These are phyloP conservation scores for Lepidostoma basale DNA, from an alignment of 1,140 invertebrate genomes.

Conservation along the genomic window DNA sequence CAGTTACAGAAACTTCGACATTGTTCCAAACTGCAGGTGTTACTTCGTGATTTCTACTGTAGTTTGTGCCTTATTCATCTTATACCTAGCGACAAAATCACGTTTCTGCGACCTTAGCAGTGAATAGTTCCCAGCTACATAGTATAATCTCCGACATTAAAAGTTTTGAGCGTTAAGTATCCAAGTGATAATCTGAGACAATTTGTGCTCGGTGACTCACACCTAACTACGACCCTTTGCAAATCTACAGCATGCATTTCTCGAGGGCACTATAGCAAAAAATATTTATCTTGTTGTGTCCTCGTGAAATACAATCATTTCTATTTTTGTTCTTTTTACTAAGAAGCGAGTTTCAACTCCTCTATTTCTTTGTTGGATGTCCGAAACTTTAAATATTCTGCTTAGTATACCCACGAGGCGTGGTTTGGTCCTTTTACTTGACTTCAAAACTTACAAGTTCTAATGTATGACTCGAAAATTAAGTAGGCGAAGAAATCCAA, in stretches of 20 bases:
- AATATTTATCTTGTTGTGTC: no score
- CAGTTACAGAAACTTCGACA: no score
- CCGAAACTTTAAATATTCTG: no score
- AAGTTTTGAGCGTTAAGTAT: conserved; percentile 21
- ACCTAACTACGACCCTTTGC: not conserved
- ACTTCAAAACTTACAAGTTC: not conserved
- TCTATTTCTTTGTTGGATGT: no score
- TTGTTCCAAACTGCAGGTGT: no score
- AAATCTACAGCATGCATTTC: no score
- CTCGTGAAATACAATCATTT: no score
- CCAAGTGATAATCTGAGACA: conserved; percentile 30
- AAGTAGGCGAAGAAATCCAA: not conserved
- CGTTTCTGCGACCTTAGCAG: not conserved
- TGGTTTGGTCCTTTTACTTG: not conserved
- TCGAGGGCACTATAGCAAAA: no score
- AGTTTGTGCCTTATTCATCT: not conserved
- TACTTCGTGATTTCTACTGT: no score
- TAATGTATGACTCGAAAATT: not conserved
- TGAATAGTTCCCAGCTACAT: not conserved
- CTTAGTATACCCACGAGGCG: not conserved
- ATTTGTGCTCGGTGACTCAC: conserved; percentile 27
- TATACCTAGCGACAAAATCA: conserved; percentile 4
- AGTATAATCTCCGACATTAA: conserved; percentile 5
- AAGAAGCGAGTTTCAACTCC: no score
- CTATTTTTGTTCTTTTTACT: no score